Evolutionary conservation across 2,888 invertebrate species (phyloP), one percentile per base, ranked within the genome.

Genomic region (Xestoiulus laeticollis): DNA sequence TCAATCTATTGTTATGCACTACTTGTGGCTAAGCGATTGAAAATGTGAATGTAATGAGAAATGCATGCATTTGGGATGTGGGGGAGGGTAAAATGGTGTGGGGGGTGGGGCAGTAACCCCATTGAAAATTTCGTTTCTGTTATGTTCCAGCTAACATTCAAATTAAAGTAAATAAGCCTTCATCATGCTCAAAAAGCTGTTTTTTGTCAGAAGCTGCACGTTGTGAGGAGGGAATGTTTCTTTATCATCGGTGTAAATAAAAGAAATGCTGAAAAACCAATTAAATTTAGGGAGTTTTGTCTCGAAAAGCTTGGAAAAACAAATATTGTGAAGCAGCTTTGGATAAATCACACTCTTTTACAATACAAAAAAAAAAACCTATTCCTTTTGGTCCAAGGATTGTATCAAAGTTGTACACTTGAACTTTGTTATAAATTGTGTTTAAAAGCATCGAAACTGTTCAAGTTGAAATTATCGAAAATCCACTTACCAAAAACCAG

Each of bases 401-500:
- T 22, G 12, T 68, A 22, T 68, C n/a, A 22, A 59, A 59, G 1
- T 26, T 2, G 59, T n/a, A 22, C 59, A 59, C 59, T 59, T 19
- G 68, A 26, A 10, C 26, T 26, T 68, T 68, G 68, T 68, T 68
- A 68, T 12, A 10, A 2, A 10, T 68, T n/a, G 59, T 22, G n/a
- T 48, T n/a, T 59, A 16, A 59, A 59, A n/a, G 26, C 68, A 68
- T 22, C 16, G 26, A 68, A 12, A 26, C 26, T 26, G 10, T 26
- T 0, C 26, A 68, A 8, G 68, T 26, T 68, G 5, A 26, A 68
- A 68, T 68, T 68, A 68, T 68, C 68, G n/a, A 26, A 68, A 68
- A 68, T 68, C 68, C 68, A 68, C 68, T 68, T 68, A 68, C 68
- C 68, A 26, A 68, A 68, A 68, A 68, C 68, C 68, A 68, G 68